These are phyloP conservation scores for Theretra japonica DNA, from an alignment of 2,888 invertebrate genomes.

Conservation along the genomic window DNA sequence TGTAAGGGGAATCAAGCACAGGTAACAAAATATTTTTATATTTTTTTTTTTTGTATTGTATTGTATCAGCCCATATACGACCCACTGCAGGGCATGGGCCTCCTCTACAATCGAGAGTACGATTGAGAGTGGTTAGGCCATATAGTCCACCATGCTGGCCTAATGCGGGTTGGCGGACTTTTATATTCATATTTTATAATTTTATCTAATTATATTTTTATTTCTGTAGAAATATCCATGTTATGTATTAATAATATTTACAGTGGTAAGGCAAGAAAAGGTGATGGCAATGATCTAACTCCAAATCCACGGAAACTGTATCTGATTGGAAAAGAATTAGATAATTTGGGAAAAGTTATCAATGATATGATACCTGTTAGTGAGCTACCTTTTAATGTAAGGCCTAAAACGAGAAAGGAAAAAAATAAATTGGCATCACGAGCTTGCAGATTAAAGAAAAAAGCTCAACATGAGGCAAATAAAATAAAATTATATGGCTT, in stretches of 20 bases:
- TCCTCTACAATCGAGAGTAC: no score
- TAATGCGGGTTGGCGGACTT: no score
- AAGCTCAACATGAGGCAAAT: constrained; percentile 99
- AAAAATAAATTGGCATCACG: constrained; percentile 99
- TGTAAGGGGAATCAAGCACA: constrained; percentile 95
- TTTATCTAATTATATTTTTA: neutral
- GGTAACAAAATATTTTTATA: constrained; percentile 74
- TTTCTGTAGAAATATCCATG: neutral
- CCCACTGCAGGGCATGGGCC: no score
- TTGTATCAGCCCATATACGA: no score
- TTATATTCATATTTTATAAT: neutral
- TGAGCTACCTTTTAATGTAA: constrained; percentile 94
- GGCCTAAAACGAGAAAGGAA: constrained; percentile 97
- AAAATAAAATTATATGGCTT: constrained; percentile 97
- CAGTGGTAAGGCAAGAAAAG: constrained; percentile 96
- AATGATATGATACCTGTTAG: constrained; percentile 98
- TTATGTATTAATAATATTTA: constrained; percentile 38
- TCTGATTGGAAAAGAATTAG: constrained; percentile 95
- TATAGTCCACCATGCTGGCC: no score
- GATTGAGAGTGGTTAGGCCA: no score
- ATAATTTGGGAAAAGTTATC: constrained; percentile 95
- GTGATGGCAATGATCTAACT: constrained; percentile 98
- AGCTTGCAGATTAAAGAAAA: constrained; percentile 98
- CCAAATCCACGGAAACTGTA: constrained; percentile 97
- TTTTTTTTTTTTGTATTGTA: no score